Evolutionary conservation across 2,797 vertebrate species (phyloP).

Genomic region (Mionectes olivaceus): DNA sequence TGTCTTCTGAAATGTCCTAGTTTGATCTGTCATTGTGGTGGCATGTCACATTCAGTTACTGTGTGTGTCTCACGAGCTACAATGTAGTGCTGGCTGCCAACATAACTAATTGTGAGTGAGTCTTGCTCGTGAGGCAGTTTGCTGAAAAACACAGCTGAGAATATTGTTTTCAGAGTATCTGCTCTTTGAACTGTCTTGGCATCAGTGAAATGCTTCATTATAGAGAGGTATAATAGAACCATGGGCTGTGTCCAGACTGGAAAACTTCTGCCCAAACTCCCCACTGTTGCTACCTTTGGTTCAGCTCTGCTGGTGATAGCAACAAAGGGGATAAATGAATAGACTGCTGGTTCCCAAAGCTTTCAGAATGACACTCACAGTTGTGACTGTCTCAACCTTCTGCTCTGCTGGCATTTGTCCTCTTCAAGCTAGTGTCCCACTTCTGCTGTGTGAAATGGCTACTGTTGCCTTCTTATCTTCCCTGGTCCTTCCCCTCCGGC

Average conservation of each 20-base stretch:
- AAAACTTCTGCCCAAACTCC: background rate
- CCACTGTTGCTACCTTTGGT: background rate
- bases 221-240: background rate
- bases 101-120: slow-evolving; percentile 25
- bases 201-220: background rate
- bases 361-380: background rate
- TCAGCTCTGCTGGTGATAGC: background rate
- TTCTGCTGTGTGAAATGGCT: background rate
- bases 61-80: slow-evolving; percentile 8
- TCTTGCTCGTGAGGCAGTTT: background rate
- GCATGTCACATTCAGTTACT: slow-evolving; percentile 53
- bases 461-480: background rate
- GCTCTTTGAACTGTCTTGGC: slow-evolving; percentile 39
- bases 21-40: slow-evolving; percentile 1
- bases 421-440: background rate
- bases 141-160: background rate
- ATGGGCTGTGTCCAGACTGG: background rate
- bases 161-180: background rate
- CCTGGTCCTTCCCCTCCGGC: background rate
- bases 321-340: background rate
- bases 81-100: slow-evolving; percentile 26
- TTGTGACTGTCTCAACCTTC: background rate
- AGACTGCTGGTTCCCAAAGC: background rate
- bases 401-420: background rate
- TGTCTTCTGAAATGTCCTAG: slow-evolving; percentile 29